Conservation (phyloP, 2,113 vertebrate genomes). For the Platysternon megacephalum region DNA sequence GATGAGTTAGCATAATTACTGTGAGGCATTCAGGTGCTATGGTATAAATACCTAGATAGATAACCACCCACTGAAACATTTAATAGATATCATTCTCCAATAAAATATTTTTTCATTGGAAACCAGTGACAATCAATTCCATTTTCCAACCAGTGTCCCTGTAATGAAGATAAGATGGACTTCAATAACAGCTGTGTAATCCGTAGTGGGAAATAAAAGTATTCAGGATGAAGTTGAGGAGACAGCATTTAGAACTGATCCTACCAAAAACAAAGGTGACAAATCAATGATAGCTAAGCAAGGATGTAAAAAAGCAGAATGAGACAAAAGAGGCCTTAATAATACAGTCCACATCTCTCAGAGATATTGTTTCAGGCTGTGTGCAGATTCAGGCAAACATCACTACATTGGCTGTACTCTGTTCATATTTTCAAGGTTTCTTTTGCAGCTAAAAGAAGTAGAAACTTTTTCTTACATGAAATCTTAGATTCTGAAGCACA, state of each 20-base stretch:
- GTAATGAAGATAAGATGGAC: background rate
- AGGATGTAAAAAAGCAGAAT: background rate
- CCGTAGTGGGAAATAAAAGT: background rate
- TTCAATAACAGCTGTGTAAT: background rate
- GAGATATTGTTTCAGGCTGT: background rate
- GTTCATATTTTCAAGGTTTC: background rate
- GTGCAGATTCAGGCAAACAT: background rate
- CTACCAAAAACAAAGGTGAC: background rate
- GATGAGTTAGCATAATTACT: background rate
- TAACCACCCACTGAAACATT: background rate
- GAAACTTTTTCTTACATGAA: background rate
- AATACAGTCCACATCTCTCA: background rate
- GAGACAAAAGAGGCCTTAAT: background rate
- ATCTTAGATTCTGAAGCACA: background rate
- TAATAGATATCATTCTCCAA: background rate
- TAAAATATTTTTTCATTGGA: background rate
- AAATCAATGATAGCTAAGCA: background rate
- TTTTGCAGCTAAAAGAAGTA: background rate
- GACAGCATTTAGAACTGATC: background rate
- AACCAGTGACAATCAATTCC: background rate
- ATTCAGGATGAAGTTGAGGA: background rate
- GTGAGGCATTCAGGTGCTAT: background rate
- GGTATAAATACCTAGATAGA: background rate
- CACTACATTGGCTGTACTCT: background rate
- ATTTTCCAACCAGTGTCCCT: background rate